Base-by-base conservation (phyloP, 2,888 invertebrate genomes). In the Eupithecia inturbata region DNA sequence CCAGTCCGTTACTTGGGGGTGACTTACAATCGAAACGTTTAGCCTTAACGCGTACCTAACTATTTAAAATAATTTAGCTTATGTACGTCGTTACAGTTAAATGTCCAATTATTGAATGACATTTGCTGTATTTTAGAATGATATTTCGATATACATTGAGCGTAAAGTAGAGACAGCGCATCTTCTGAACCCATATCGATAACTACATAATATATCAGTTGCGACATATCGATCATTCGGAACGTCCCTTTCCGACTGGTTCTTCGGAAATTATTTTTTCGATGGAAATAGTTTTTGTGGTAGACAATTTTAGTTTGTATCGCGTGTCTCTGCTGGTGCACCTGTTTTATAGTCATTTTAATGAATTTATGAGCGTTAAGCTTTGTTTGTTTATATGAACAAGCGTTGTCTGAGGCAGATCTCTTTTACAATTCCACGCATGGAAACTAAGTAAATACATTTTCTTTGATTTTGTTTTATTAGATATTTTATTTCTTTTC, bases 211-310 rank as follows among this genome's bases (percentile, higher is more conserved):
- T 70, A 84, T 85, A 84, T 84, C 83, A 83, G 71, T 76, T 73
- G 71, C 66, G 68, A 84, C 84, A 84, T 84, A 85, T 85, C 85
- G 80, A 74, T 76, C 68, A 67, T 71, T 64, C 33, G 77, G 75
- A 68, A 67, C 75, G 70, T 72, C 77, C 62, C 74, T 77, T 57
- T 22, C 66, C 66, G 49, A 45, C 41, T 69, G 74, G 39, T 66
- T 67, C 41, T 69, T 71, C 36, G 14, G 16, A 28, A 64, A 39
- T 45, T 68, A 64, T 73, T 39, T 64, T 68, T 73, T 69, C 66
- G 49, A 45, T 69, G 28, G 26, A 39, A 33, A 7, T 41, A 68
- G 67, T 41, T 9, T 53, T 14, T 49, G 9, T 64, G 3, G n/a
- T 33, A 64, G n/a, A 39, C 6, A 36, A 67, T 73, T 75, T 63